Evolutionary conservation across 2,797 vertebrate species (phyloP).

Genomic region (Galagoides demidoff): DNA sequence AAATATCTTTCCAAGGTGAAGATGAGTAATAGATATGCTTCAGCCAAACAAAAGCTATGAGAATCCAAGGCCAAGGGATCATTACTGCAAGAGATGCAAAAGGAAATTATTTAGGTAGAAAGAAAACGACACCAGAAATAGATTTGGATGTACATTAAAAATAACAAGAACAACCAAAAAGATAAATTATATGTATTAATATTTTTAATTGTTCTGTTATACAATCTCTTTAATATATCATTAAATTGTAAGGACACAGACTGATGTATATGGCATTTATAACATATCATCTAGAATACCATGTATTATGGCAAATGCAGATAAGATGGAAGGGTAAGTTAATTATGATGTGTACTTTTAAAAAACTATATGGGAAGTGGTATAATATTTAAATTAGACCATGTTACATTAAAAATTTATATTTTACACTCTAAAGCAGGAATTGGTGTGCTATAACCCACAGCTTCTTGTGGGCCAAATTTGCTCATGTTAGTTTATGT

Average conservation of each 20-base stretch:
- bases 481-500: background rate
- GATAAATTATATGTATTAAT: background rate
- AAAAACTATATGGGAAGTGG: background rate
- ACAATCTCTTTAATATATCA: background rate
- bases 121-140: background rate
- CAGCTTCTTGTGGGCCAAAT: background rate
- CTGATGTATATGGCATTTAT: background rate
- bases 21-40: background rate
- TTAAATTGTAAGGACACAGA: background rate
- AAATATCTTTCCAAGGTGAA: background rate
- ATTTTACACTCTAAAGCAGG: background rate
- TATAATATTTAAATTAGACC: background rate
- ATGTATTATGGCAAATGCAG: background rate
- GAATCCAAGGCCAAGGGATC: background rate
- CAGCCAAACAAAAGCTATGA: background rate
- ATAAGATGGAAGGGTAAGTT: background rate
- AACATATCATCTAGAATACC: background rate
- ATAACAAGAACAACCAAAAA: background rate
- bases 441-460: background rate
- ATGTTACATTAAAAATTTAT: background rate
- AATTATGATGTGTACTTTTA: background rate
- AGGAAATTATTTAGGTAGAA: background rate
- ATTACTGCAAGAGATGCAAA: background rate
- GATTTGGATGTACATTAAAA: background rate
- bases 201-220: background rate